Conservation (phyloP, 2,888 invertebrate species). For the Nebria salina region DNA sequence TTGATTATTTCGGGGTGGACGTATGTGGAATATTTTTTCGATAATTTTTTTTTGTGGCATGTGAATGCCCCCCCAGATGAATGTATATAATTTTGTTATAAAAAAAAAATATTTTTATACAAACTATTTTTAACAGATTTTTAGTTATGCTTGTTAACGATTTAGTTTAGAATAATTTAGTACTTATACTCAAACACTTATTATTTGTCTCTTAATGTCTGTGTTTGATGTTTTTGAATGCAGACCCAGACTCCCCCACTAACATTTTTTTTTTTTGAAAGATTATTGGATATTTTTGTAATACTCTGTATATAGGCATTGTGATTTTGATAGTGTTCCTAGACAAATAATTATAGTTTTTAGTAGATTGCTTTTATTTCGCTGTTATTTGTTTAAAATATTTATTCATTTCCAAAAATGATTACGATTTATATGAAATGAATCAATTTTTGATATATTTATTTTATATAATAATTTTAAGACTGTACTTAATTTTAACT, state of each 20-base stretch:
- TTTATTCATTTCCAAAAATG: conserved; percentile 32
- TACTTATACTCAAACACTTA: conserved; percentile 20
- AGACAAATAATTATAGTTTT: conserved; percentile 24
- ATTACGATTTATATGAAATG: background rate
- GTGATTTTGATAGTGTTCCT: conserved; percentile 43
- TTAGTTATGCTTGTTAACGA: conserved; percentile 42
- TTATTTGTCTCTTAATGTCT: background rate
- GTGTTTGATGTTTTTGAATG: conserved; percentile 21
- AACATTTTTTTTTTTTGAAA: conserved; percentile 6
- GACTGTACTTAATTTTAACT: conserved; percentile 42
- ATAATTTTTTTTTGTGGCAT: conserved; percentile 44
- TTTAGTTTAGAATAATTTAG: conserved; percentile 36
- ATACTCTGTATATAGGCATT: conserved; percentile 41
- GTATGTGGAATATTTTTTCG: conserved; percentile 33
- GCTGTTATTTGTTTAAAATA: conserved; percentile 36
- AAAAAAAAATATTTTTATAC: background rate
- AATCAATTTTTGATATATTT: conserved; percentile 33
- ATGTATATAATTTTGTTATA: conserved; percentile 39
- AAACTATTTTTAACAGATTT: conserved; percentile 35
- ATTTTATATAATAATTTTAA: conserved; percentile 35
- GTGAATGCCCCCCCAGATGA: conserved; percentile 35
- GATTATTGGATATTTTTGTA: conserved; percentile 20
- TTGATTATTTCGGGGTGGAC: conserved; percentile 36
- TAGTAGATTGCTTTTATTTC: conserved; percentile 45
- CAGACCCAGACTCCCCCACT: conserved; percentile 17